phyloP scores from a whole-genome alignment of 2,113 vertebrate species.

The Odocoileus hemionus region DNA sequence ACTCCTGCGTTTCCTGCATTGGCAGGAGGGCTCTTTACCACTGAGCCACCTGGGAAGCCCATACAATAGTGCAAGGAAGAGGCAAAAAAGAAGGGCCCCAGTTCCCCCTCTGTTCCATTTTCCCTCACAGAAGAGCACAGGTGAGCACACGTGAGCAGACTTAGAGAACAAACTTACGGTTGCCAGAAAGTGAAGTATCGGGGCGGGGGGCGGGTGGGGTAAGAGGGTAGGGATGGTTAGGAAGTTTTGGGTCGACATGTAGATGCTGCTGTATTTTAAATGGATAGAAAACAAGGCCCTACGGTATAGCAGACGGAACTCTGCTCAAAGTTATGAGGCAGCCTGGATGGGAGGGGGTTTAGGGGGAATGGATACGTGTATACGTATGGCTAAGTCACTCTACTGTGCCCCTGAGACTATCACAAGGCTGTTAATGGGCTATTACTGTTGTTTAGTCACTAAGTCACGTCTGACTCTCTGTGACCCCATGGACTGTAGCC shows the following conservation, averaged over 20 bases:
- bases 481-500: no score
- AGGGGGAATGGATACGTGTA: background rate
- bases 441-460: background rate
- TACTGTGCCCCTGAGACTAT: background rate
- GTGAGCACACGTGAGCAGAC: background rate
- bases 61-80: background rate
- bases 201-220: rapidly evolving
- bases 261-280: background rate
- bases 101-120: no score
- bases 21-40: background rate
- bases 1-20: background rate
- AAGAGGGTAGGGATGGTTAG: background rate
- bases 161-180: background rate
- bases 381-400: background rate
- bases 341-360: background rate
- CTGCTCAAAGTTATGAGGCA: background rate
- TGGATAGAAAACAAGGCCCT: background rate
- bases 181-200: background rate
- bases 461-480: background rate
- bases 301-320: background rate
- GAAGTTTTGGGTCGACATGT: rapidly evolving
- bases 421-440: background rate
- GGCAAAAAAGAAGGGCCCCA: background rate
- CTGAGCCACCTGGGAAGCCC: background rate
- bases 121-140: background rate